These are phyloP conservation scores for Seriola dumerili DNA, from an alignment of 2,113 vertebrate species.

Conservation along the genomic window DNA sequence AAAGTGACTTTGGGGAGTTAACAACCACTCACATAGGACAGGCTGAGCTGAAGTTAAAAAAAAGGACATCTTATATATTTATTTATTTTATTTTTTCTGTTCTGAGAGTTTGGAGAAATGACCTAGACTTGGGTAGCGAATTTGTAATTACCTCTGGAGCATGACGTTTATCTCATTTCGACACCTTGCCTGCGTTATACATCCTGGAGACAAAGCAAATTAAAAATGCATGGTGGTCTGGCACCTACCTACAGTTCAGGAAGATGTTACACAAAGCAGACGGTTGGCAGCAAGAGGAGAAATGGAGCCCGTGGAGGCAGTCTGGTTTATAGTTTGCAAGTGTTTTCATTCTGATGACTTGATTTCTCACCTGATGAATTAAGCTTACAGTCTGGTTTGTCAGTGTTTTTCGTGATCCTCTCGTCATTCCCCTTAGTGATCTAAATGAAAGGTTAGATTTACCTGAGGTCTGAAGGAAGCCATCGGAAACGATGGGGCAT, in stretches of 20 bases:
- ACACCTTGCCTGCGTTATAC: constrained; percentile 56
- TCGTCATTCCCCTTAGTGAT: constrained; percentile 8
- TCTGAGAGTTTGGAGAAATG: constrained; percentile 44
- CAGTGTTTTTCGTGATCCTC: neutral
- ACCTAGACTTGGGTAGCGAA: constrained; percentile 35
- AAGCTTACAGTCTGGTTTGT: neutral
- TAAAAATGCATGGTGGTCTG: constrained; percentile 64
- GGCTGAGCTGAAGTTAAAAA: constrained; percentile 32
- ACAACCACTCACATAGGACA: constrained; percentile 56
- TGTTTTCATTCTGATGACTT: constrained; percentile 12
- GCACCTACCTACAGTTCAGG: constrained; percentile 40
- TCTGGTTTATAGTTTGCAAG: neutral
- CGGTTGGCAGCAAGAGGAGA: neutral
- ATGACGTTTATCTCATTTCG: constrained; percentile 56
- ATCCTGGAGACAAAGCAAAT: constrained; percentile 63
- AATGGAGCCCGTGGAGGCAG: neutral
- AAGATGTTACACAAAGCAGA: constrained; percentile 12
- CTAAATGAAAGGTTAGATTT: constrained; percentile 27
- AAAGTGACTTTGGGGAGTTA: constrained; percentile 79
- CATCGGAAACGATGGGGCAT: constrained; percentile 36
- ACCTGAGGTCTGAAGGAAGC: constrained; percentile 30
- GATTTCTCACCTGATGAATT: constrained; percentile 43
- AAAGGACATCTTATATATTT: constrained; percentile 27
- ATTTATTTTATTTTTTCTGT: neutral
- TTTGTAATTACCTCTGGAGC: constrained; percentile 63